These are phyloP conservation scores for Acrocyrtus sp. DNA, from an alignment of 2,888 invertebrate species.

Conservation along the genomic window DNA sequence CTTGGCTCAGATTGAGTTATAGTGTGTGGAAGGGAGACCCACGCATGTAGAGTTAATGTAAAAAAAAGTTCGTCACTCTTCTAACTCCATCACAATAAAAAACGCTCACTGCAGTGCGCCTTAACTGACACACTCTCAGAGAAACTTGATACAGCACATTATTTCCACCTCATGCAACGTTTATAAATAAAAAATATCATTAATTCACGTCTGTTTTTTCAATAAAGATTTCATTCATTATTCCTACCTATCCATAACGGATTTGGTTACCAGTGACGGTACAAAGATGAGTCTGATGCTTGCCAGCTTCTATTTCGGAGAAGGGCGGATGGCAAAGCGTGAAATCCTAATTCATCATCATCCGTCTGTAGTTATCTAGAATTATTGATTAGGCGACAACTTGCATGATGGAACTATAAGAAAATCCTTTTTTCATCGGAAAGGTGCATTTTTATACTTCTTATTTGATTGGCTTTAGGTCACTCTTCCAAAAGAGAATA, in stretches of 20 bases:
- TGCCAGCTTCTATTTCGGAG: constrained; percentile 13
- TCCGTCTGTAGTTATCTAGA: constrained; percentile 20
- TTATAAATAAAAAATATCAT: constrained; percentile 12
- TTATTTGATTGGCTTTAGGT: no score
- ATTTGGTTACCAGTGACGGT: constrained; percentile 16
- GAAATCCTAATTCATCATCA: constrained; percentile 45
- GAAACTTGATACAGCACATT: no score
- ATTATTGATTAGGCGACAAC: constrained; percentile 41
- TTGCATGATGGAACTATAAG: background rate
- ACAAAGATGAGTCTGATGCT: background rate
- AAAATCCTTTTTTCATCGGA: background rate
- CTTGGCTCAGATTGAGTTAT: no score
- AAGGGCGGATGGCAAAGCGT: constrained; percentile 34
- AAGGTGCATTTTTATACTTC: background rate
- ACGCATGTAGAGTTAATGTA: background rate
- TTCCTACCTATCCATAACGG: constrained; percentile 9
- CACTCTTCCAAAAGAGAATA: background rate
- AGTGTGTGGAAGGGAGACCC: no score
- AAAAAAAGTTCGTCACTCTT: constrained; percentile 27
- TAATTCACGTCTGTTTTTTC: constrained; percentile 24
- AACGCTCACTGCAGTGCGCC: no score
- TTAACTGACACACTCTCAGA: no score
- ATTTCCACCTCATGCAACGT: no score
- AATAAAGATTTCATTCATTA: constrained; percentile 34
- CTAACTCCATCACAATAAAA: no score